These are phyloP conservation scores for Phorcus lineatus DNA, from an alignment of 2,888 invertebrate genomes.

Conservation along the genomic window DNA sequence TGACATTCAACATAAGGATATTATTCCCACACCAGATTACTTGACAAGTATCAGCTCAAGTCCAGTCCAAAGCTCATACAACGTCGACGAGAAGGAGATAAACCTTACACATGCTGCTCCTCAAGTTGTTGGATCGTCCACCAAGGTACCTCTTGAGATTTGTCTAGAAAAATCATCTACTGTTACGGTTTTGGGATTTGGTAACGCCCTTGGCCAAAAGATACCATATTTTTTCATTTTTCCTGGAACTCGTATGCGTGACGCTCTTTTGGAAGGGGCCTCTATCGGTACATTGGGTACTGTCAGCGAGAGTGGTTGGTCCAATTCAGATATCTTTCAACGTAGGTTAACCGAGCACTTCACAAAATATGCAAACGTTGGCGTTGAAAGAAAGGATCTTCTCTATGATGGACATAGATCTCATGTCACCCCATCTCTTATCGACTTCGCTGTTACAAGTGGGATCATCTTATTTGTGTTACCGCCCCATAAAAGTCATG, in stretches of 20 bases:
- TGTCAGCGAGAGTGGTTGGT: not conserved
- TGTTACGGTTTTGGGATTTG: not conserved
- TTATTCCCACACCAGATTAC: not conserved
- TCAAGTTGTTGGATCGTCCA: not conserved
- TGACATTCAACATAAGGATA: not conserved
- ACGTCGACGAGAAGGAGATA: not conserved
- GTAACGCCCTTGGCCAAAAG: not conserved
- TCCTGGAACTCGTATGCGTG: not conserved
- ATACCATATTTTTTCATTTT: not conserved
- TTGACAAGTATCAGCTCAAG: not conserved
- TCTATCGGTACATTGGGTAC: conserved; percentile 6
- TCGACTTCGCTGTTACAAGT: not conserved
- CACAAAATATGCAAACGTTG: not conserved
- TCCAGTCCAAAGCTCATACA: not conserved
- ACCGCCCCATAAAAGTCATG: not conserved
- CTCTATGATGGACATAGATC: not conserved
- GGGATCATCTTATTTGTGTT: not conserved
- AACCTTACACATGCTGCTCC: not conserved
- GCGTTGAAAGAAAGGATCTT: not conserved
- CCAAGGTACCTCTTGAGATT: not conserved
- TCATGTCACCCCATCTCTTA: not conserved
- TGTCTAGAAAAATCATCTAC: not conserved
- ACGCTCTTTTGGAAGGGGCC: conserved; percentile 34
- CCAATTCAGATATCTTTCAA: not conserved
- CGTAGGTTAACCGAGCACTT: not conserved